Conservation (phyloP, 2,113 vertebrate species). For the Eulemur rufifrons region DNA sequence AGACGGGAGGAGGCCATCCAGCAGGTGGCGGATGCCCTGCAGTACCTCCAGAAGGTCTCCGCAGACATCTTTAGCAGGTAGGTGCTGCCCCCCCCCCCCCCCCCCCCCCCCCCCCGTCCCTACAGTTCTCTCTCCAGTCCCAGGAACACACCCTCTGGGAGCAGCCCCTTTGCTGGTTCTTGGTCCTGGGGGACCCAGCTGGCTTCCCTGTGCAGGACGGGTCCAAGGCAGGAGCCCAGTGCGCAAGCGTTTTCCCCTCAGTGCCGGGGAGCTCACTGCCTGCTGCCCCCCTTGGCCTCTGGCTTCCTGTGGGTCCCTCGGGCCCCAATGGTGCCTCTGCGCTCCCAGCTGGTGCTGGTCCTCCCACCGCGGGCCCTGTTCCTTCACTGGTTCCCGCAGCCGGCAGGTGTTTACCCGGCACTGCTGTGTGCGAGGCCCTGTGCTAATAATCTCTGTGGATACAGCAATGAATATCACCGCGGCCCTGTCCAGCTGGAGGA, state of each 20-base stretch:
- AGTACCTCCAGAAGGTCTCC: slow-evolving; percentile 93
- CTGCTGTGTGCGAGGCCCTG: background rate
- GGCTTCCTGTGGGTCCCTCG: background rate
- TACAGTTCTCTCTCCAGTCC: background rate
- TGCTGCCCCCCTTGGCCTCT: no score
- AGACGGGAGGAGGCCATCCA: slow-evolving; percentile 95
- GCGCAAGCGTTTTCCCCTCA: background rate
- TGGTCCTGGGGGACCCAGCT: background rate
- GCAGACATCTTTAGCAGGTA: slow-evolving; percentile 96
- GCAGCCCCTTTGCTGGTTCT: background rate
- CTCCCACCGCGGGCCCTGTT: accelerated
- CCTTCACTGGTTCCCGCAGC: background rate
- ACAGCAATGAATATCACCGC: background rate
- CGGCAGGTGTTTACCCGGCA: background rate
- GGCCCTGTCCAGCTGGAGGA: background rate
- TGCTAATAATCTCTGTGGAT: background rate
- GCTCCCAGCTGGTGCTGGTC: background rate
- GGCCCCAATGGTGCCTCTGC: background rate
- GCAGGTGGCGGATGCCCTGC: slow-evolving; percentile 93
- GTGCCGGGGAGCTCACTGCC: background rate
- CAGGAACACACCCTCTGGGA: background rate
- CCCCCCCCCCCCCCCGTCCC: no score
- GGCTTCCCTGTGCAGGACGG: background rate
- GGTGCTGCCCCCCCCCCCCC: background rate
- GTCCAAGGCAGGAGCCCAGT: background rate